phyloP scores from a whole-genome alignment of 2,888 invertebrate species.

The Macaria liturata region DNA sequence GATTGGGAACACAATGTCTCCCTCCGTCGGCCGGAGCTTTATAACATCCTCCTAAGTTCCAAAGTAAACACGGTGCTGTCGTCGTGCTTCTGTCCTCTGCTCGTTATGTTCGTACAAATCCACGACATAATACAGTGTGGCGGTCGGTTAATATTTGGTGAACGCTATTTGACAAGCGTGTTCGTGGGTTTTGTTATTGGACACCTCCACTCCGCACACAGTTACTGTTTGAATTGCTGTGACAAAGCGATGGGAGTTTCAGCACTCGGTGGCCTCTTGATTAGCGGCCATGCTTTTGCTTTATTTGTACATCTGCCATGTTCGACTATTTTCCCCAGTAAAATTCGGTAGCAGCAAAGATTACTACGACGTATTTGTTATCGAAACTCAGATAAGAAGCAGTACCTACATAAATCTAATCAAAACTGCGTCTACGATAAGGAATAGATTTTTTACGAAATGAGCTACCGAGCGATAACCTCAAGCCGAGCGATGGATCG shows the following conservation, averaged over 20 bases:
- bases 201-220: constrained; percentile 74
- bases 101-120: constrained; percentile 70
- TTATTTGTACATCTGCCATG: constrained; percentile 56
- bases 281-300: constrained; percentile 32
- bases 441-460: constrained; percentile 59
- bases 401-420: constrained; percentile 71
- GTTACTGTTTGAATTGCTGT: constrained; percentile 70
- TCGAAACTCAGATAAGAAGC: constrained; percentile 55
- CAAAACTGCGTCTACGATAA: constrained; percentile 58
- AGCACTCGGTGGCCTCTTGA: constrained; percentile 49
- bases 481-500: constrained; percentile 51
- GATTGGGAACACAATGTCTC: constrained; percentile 27
- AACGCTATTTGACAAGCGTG: constrained; percentile 77
- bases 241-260: constrained; percentile 64
- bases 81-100: constrained; percentile 63
- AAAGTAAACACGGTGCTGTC: constrained; percentile 59
- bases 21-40: constrained; percentile 16
- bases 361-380: constrained; percentile 52
- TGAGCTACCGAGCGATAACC: constrained; percentile 75
- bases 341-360: constrained; percentile 49
- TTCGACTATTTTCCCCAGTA: constrained; percentile 23
- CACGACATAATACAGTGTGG: constrained; percentile 70
- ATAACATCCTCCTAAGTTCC: constrained; percentile 53
- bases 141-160: constrained; percentile 75
- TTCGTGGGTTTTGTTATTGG: constrained; percentile 78